A percentile compares a stretch with the other conserved stretches of the same genome.
Evolutionary conservation across 2,888 invertebrate species (phyloP).

Genomic region (Hololepta plana): DNA sequence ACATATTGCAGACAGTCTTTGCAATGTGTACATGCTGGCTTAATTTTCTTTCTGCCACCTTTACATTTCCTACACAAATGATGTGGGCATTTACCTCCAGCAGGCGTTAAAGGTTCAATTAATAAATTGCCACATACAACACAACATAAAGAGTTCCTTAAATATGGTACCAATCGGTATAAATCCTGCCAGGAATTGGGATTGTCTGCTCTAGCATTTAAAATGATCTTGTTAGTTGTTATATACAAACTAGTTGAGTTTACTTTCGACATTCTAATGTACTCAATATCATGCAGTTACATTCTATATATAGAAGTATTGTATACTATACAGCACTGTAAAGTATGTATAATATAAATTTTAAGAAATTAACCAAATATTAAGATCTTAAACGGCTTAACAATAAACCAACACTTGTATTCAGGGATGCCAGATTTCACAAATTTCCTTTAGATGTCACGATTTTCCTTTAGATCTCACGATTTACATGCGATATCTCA

Average conservation of each 20-base stretch:
- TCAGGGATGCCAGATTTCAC: too few species aligned
- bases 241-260: slow-evolving; percentile 69
- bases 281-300: too few species aligned
- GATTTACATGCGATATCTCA: too few species aligned
- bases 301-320: too few species aligned
- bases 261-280: slow-evolving; percentile 30
- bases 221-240: slow-evolving; percentile 61
- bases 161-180: slow-evolving; percentile 64
- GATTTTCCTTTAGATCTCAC: too few species aligned
- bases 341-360: too few species aligned
- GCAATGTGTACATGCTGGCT: slow-evolving; percentile 72
- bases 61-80: slow-evolving; percentile 73
- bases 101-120: slow-evolving; percentile 65
- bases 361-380: too few species aligned
- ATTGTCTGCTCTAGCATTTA: slow-evolving; percentile 53
- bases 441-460: too few species aligned
- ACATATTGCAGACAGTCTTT: slow-evolving; percentile 66
- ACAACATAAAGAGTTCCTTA: slow-evolving; percentile 75
- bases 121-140: slow-evolving; percentile 74
- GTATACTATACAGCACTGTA: too few species aligned
- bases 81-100: slow-evolving; percentile 66
- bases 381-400: too few species aligned
- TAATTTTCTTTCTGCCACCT: slow-evolving; percentile 68
- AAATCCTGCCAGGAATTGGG: slow-evolving; percentile 64
- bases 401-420: too few species aligned